Evolutionary conservation across 2,888 invertebrate genomes (phyloP), one percentile per base, ranked within the genome.

Genomic region (Noctua pronuba): DNA sequence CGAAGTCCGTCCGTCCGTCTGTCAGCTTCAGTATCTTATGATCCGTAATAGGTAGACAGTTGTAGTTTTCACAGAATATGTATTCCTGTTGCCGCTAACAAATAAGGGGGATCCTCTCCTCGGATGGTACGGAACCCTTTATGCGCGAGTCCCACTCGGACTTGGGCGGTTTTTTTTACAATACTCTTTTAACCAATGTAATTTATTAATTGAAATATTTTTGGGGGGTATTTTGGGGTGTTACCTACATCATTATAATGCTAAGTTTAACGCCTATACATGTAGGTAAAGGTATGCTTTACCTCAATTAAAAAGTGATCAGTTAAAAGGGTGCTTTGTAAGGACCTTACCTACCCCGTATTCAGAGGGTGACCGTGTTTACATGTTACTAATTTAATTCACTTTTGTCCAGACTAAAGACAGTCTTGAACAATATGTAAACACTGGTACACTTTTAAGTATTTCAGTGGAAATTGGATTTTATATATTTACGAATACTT

Each of bases 401-500:
- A 49, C 41, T 65, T 41, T 6, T 60, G 21, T 49, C 1, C 31
- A 60, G 18, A 35, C 31, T 62, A 21, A 41, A 71, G n/a, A 6
- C 18, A 41, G 5, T 62, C 46, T 60, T 75, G 18, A n/a, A 62
- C 38, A 49, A 49, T 28, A 31, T 31, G 18, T 18, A 46, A 46
- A 58, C 38, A 60, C 35, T 24, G 8, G 24, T 46, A 31, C 28
- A 74, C 44, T 35, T 44, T 58, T 24, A 35, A 46, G 11, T 35
- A 44, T 31, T 16, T 35, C 28, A 46, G 38, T 13, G 16, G 16
- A 75, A 41, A 75, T 77, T 77, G 41, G 16, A 77, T 41, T 49
- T 52, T 64, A 77, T 49, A 64, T 52, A 77, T 77, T 64, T 64
- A 44, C 16, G 31, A 76, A 76, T 18, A 65, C 38, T 5, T n/a